These are phyloP conservation scores for Lottia gigantea DNA, from an alignment of 2,888 invertebrate species.

Conservation along the genomic window DNA sequence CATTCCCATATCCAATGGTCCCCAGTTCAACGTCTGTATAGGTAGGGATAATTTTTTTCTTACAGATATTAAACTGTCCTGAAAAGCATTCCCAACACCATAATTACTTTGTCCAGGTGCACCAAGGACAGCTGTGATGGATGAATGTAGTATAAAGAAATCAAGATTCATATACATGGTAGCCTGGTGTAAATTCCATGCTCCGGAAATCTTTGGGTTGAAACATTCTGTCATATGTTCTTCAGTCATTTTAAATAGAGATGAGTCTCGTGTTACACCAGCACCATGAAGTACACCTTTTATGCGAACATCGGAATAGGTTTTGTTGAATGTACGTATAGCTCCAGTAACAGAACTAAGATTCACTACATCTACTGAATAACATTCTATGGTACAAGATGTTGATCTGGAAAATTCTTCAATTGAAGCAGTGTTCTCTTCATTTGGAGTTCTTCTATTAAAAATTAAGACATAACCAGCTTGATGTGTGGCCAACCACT, in stretches of 20 bases:
- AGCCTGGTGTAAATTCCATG: conserved; percentile 49
- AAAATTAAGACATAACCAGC: conserved; percentile 43
- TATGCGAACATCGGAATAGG: conserved; percentile 11
- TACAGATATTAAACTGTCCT: conserved; percentile 48
- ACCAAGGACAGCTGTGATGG: conserved; percentile 48
- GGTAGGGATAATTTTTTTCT: conserved; percentile 36
- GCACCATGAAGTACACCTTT: conserved; percentile 54
- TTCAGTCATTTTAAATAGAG: conserved; percentile 31
- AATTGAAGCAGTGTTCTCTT: conserved; percentile 28
- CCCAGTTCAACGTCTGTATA: conserved; percentile 55
- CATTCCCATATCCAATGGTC: conserved; percentile 48
- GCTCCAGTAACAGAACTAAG: conserved; percentile 27
- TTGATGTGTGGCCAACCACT: conserved; percentile 36
- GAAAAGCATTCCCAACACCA: conserved; percentile 51
- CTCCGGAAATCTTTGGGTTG: conserved; percentile 48
- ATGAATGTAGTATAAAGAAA: conserved; percentile 53
- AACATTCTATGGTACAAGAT: conserved; percentile 29
- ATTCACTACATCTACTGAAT: conserved; percentile 41
- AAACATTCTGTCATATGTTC: conserved; percentile 35
- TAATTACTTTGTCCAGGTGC: conserved; percentile 51
- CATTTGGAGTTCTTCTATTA: conserved; percentile 35
- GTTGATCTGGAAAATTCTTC: conserved; percentile 19
- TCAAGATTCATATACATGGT: conserved; percentile 39
- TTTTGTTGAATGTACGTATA: conserved; percentile 26
- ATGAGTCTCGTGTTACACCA: conserved; percentile 37